A percentile compares a stretch with the other conserved stretches of the same genome.
Conservation (phyloP, 2,888 invertebrate genomes). For the Petrophora chlorosata region DNA sequence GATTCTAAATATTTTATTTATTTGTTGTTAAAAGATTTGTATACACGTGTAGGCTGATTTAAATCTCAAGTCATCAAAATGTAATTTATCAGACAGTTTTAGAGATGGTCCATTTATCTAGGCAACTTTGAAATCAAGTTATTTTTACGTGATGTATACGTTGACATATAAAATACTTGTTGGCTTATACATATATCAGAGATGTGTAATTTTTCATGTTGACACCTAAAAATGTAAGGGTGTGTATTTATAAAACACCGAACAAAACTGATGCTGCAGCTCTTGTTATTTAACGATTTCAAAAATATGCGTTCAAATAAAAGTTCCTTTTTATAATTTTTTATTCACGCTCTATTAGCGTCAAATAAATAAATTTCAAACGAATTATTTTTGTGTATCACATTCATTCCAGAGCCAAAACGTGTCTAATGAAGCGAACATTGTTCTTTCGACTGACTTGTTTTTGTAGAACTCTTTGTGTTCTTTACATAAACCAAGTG, state of each 20-base stretch:
- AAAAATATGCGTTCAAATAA: conserved; percentile 16
- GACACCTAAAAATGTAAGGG: conserved; percentile 25
- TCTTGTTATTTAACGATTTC: conserved; percentile 10
- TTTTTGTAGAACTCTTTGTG: conserved; percentile 69
- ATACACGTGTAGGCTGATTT: neutral
- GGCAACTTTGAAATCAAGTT: conserved; percentile 13
- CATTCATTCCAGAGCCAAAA: conserved; percentile 43
- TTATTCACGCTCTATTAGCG: conserved; percentile 51
- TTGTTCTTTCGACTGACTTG: conserved; percentile 58
- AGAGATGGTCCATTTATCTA: conserved; percentile 11
- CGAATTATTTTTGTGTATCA: conserved; percentile 19
- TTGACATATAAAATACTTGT: conserved; percentile 10
- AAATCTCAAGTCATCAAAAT: conserved; percentile 13
- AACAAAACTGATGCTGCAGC: conserved; percentile 4
- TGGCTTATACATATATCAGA: no score
- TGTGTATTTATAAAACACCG: conserved; percentile 7
- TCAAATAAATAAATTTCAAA: conserved; percentile 37
- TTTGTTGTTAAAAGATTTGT: conserved; percentile 5
- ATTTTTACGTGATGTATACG: conserved; percentile 14
- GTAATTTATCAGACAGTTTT: conserved; percentile 15
- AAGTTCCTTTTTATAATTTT: conserved; percentile 18
- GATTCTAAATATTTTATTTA: conserved; percentile 3
- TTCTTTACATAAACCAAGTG: conserved; percentile 69
- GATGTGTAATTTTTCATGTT: conserved; percentile 24
- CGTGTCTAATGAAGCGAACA: conserved; percentile 77